Conservation (phyloP, 2,113 vertebrate genomes). For the Dicentrarchus labrax region DNA sequence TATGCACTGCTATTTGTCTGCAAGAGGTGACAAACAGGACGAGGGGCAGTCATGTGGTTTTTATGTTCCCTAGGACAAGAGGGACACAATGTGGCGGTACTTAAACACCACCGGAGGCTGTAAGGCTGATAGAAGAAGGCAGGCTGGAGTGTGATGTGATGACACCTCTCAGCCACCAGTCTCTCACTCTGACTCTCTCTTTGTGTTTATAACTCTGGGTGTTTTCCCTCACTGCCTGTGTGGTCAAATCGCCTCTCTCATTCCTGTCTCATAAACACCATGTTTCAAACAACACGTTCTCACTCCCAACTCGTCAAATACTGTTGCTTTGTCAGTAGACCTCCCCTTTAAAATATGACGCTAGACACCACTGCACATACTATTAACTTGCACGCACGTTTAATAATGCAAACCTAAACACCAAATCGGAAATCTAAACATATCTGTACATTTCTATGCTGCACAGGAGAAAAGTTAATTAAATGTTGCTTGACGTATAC, state of each 20-base stretch:
- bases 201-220: conserved; percentile 10
- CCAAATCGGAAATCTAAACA: too few relatives aligned
- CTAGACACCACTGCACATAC: neutral
- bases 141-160: conserved; percentile 32
- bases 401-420: too few relatives aligned
- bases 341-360: too few relatives aligned
- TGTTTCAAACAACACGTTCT: conserved; percentile 1
- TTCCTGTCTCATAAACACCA: conserved; percentile 4
- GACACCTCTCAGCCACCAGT: conserved; percentile 34
- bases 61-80: conserved; percentile 50
- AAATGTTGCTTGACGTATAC: too few relatives aligned
- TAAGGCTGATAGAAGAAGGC: conserved; percentile 18
- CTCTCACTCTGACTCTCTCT: conserved; percentile 2
- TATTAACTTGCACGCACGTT: too few relatives aligned
- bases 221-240: conserved; percentile 1
- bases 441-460: too few relatives aligned
- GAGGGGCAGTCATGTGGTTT: conserved; percentile 8
- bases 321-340: too few relatives aligned
- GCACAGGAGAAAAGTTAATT: too few relatives aligned
- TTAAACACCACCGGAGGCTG: conserved; percentile 46
- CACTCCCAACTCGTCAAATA: too few relatives aligned
- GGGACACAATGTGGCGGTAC: conserved; percentile 23
- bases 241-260: neutral
- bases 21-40: conserved; percentile 24
- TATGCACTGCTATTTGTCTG: conserved; percentile 45